Evolutionary conservation across 2,113 vertebrate genomes (phyloP).

Genomic region (Lethenteron reissneri): DNA sequence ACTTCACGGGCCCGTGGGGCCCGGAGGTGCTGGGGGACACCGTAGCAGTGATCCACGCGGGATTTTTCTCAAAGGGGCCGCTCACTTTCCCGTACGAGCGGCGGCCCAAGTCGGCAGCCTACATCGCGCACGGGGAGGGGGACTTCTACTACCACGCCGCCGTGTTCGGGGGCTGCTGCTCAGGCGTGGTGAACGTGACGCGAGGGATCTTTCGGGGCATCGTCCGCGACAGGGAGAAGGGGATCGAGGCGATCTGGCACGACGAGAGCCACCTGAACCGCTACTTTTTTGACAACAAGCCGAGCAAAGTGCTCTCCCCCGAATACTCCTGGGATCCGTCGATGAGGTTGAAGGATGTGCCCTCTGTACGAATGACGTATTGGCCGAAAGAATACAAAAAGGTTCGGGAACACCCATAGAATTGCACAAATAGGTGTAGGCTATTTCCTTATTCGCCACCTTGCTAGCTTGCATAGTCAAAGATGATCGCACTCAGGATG

Average conservation of each 20-base stretch:
- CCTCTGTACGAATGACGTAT: not conserved
- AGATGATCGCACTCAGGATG: too few species aligned
- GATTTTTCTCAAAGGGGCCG: conserved; percentile 22
- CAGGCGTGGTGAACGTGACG: conserved; percentile 18
- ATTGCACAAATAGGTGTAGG: too few species aligned
- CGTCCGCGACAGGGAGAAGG: conserved; percentile 21
- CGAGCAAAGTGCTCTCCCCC: conserved; percentile 32
- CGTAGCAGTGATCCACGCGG: conserved; percentile 32
- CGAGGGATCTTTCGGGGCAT: conserved; percentile 20
- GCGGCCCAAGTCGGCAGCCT: conserved; percentile 23
- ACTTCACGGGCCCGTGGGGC: conserved; percentile 26
- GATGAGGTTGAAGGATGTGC: not conserved
- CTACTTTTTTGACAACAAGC: conserved; percentile 30
- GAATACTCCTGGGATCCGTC: conserved; percentile 36
- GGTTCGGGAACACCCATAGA: too few species aligned
- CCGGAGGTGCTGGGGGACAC: conserved; percentile 27
- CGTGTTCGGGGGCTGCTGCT: conserved; percentile 30
- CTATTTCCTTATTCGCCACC: too few species aligned
- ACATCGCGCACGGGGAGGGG: conserved; percentile 14
- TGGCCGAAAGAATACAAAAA: conserved; percentile 4
- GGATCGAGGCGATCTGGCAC: conserved; percentile 37
- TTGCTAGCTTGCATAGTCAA: too few species aligned
- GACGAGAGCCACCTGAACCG: conserved; percentile 46
- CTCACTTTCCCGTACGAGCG: conserved; percentile 22
- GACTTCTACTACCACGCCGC: conserved; percentile 45